Conservation (phyloP, 2,113 vertebrate genomes). For the Syngnathus scovelli region DNA sequence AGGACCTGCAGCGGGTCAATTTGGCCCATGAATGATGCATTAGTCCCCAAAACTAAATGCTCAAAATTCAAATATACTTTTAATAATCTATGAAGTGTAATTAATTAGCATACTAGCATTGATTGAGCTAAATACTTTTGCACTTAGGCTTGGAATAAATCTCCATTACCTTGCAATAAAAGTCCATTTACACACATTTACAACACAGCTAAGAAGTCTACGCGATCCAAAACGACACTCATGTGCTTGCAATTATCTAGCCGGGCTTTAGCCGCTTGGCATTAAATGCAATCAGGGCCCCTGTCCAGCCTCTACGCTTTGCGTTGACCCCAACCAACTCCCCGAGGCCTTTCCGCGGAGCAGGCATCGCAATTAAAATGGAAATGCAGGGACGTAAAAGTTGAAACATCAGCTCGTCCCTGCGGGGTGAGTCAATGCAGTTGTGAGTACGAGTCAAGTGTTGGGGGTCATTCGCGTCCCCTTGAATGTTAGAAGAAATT, state of each 20-base stretch:
- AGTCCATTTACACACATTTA: conserved; percentile 2
- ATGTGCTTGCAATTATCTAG: conserved; percentile 38
- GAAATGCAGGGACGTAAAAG: conserved; percentile 11
- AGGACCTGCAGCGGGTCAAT: not conserved
- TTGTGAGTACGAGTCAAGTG: not conserved
- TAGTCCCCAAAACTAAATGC: not conserved
- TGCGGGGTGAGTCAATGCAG: conserved; percentile 6
- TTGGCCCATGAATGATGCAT: not conserved
- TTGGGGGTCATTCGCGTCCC: not conserved
- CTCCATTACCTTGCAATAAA: not conserved
- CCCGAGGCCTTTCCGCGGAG: conserved; percentile 12
- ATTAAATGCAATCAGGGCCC: conserved; percentile 31
- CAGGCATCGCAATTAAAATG: conserved; percentile 28
- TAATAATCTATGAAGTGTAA: not conserved
- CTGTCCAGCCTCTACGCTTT: conserved; percentile 17
- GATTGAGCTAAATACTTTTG: not conserved
- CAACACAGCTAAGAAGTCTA: not conserved
- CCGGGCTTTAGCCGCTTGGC: conserved; percentile 30
- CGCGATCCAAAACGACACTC: conserved; percentile 14
- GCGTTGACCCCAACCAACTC: conserved; percentile 12
- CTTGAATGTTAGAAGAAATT: not conserved
- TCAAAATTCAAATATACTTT: not conserved
- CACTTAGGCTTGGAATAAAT: not conserved
- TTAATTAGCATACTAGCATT: not conserved
- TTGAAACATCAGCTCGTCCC: conserved; percentile 12